Conservation (phyloP, 2,113 vertebrate species). For the Chaetops frenatus region DNA sequence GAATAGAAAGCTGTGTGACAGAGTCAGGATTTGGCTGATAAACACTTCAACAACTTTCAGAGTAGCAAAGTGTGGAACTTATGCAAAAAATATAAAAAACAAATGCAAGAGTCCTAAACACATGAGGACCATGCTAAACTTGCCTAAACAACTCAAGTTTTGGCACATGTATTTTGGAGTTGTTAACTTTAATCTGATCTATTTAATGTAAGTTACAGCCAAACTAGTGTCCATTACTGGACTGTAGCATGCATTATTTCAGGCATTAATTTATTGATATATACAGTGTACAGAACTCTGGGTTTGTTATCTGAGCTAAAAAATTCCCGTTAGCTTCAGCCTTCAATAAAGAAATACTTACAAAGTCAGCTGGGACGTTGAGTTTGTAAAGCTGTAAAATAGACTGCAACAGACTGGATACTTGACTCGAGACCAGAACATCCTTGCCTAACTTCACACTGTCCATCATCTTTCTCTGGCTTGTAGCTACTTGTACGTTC, state of each 20-base stretch:
- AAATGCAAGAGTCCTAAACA: not conserved
- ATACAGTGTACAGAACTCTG: not conserved
- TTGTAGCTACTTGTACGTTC: constrained; percentile 83
- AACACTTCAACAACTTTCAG: not conserved
- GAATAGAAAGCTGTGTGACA: not conserved
- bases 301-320: not conserved
- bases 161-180: not conserved
- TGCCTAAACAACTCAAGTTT: not conserved
- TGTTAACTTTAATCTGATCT: not conserved
- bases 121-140: not conserved
- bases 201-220: not conserved
- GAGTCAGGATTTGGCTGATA: not conserved
- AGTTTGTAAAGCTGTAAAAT: constrained; percentile 82
- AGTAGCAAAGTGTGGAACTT: not conserved
- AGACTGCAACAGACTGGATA: constrained; percentile 81
- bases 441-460: constrained; percentile 79
- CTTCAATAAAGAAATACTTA: constrained; percentile 63
- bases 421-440: constrained; percentile 81
- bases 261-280: not conserved
- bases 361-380: constrained; percentile 80
- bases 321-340: not conserved
- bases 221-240: not conserved
- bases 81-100: not conserved
- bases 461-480: constrained; percentile 78
- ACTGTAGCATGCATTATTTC: not conserved